Percentiles rank a stretch among this genome's conserved stretches.
These are phyloP conservation scores for Eueides isabella DNA, from an alignment of 1,140 invertebrate species.

Conservation along the genomic window DNA sequence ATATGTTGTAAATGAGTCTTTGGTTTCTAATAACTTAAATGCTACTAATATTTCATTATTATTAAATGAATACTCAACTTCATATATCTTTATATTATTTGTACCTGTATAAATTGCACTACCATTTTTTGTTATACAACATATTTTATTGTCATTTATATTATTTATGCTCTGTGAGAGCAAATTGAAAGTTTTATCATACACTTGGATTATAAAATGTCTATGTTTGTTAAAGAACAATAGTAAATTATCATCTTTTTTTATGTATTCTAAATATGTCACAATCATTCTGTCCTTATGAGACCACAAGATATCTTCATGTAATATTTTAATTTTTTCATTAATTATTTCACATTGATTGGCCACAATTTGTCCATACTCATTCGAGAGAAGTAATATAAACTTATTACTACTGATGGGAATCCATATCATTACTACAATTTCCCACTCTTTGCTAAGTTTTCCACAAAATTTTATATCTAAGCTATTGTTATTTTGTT, in stretches of 20 bases:
- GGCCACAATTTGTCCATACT: constrained; percentile 50
- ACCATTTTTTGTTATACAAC: constrained; percentile 42
- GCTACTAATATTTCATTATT: constrained; percentile 41
- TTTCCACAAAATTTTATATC: constrained; percentile 37
- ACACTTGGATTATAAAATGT: constrained; percentile 60
- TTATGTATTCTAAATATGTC: constrained; percentile 45
- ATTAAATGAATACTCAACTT: constrained; percentile 45
- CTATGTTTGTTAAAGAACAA: constrained; percentile 63
- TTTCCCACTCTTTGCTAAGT: constrained; percentile 34
- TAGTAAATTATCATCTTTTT: constrained; percentile 48
- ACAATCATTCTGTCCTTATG: constrained; percentile 63
- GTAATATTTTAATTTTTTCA: constrained; percentile 38
- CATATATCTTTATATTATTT: constrained; percentile 58
- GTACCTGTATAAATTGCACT: constrained; percentile 53
- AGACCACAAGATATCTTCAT: constrained; percentile 49
- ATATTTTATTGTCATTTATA: constrained; percentile 66
- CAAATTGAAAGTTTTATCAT: constrained; percentile 53
- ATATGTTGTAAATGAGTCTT: constrained; percentile 49
- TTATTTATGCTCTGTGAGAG: constrained; percentile 53
- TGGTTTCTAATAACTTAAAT: constrained; percentile 44
- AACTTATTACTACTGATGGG: constrained; percentile 39
- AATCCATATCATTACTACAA: constrained; percentile 53
- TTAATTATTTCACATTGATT: constrained; percentile 50
- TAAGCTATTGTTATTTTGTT: constrained; percentile 31
- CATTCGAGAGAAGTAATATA: constrained; percentile 51